A percentile compares a stretch with the other conserved stretches of the same genome.
These are phyloP conservation scores for Xylocopa sonorina DNA, from an alignment of 1,140 invertebrate genomes.

Conservation along the genomic window DNA sequence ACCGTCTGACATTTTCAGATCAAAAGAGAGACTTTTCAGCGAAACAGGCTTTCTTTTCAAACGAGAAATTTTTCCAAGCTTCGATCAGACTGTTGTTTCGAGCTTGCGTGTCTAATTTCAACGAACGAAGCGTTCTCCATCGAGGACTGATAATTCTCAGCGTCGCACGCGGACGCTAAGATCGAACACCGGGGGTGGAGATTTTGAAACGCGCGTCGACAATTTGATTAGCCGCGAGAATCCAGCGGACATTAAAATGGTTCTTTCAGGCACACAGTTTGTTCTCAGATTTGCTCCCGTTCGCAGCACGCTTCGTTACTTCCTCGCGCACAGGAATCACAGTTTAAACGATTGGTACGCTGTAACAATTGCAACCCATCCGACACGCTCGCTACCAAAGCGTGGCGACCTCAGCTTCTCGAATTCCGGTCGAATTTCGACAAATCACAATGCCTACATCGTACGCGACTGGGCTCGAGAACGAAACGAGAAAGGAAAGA, in stretches of 20 bases:
- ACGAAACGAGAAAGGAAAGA: neutral
- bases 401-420: neutral
- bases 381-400: conserved; percentile 4
- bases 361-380: conserved; percentile 9
- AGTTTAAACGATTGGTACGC: conserved; percentile 45
- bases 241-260: conserved; percentile 13
- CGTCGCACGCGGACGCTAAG: neutral
- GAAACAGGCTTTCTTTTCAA: no score
- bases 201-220: neutral
- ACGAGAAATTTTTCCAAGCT: no score
- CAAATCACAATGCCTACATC: neutral
- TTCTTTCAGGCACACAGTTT: conserved; percentile 28
- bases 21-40: no score
- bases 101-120: no score
- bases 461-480: neutral
- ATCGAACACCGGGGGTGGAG: neutral
- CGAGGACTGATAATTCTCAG: no score
- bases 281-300: conserved; percentile 16
- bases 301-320: neutral
- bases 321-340: conserved; percentile 59
- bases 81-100: no score
- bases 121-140: no score
- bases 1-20: no score
- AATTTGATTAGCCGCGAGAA: conserved; percentile 48
- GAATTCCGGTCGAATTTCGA: neutral